phyloP scores from a whole-genome alignment of 1,140 invertebrate genomes.

The Aradophagus sp. region DNA sequence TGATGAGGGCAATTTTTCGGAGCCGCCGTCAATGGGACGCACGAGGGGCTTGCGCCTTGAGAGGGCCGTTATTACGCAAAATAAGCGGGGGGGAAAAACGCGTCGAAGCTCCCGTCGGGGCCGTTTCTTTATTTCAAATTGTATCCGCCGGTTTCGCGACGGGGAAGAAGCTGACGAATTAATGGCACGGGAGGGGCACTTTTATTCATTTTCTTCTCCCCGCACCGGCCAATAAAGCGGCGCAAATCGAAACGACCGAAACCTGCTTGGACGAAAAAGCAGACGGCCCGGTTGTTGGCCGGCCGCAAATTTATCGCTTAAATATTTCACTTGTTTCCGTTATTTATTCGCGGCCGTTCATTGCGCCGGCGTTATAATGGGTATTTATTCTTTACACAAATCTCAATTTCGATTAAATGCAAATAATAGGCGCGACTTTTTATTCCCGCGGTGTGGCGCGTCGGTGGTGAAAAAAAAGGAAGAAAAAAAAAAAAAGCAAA shows the following conservation, averaged over 20 bases:
- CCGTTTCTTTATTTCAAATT: constrained; percentile 18
- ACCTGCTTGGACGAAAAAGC: constrained; percentile 14
- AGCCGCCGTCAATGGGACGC: constrained; percentile 2
- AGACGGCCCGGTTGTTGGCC: background rate
- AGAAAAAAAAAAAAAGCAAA: too few species aligned
- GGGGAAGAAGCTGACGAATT: constrained; percentile 17
- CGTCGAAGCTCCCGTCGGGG: too few species aligned
- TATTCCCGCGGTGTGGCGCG: too few species aligned
- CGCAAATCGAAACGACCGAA: constrained; percentile 15
- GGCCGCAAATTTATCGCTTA: constrained; percentile 42
- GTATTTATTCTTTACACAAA: constrained; percentile 40
- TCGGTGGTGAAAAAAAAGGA: too few species aligned
- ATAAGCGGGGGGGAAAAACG: constrained; percentile 1
- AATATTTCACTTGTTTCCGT: constrained; percentile 31
- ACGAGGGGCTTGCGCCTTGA: background rate
- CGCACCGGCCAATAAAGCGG: background rate
- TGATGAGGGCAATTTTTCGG: constrained; percentile 11
- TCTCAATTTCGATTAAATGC: constrained; percentile 22
- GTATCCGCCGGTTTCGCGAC: background rate
- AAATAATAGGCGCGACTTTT: constrained; percentile 16
- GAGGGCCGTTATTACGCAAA: constrained; percentile 14
- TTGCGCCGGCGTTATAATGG: constrained; percentile 13
- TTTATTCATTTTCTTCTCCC: constrained; percentile 26
- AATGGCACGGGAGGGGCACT: constrained; percentile 13
- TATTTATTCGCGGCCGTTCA: constrained; percentile 19